Base-by-base conservation (phyloP, 2,888 invertebrate genomes). In the Tetragnatha montana region DNA sequence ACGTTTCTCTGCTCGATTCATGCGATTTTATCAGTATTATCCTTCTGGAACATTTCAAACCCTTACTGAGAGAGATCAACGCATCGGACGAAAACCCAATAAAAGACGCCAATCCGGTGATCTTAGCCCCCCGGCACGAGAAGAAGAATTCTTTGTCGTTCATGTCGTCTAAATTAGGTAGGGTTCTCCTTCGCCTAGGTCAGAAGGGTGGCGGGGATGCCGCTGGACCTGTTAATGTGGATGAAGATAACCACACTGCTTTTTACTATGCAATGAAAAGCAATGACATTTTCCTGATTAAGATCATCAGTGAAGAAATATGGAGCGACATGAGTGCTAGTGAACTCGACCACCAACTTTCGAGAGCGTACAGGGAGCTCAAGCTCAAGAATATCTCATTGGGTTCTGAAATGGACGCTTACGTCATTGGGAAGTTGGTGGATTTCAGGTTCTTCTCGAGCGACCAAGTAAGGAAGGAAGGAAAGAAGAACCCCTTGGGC, bases 211-310 rank as follows among this genome's bases (percentile, higher is more conserved):
- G 60, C 60, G 17, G 6, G 1, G 10, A 10, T 8, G 21, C 14
- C 19, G 47, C 19, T 50, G 10, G 17, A 47, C 73, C 74, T 6
- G 17, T 4, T 6, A 70, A 83, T 19, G 47, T 21, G 6, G 88
- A 88, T 22, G 83, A 83, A 22, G 17, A 47, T 8, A 12, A 69
- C 19, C 83, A 83, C 17, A 81, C 74, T 70, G 75, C 87, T 21
- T 81, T 87, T 51, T 87, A 89, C 60, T 89, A 89, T 68, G 80
- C 84, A 1, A 80, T 85, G 17, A 74, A 81, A 19, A 84, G 73
- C 0, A 71, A 51, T 12, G 68, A 47, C n/a, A 35, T 50, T 22
- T 10, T 49, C 7, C 82, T 88, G 17, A 78, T 88, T 8, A 21
- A 17, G 0, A 78, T 80, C 19, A 83, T 88, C 8, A 51, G 78